Conservation (phyloP, 2,797 vertebrate species). For the Lepilemur ruficaudatus region DNA sequence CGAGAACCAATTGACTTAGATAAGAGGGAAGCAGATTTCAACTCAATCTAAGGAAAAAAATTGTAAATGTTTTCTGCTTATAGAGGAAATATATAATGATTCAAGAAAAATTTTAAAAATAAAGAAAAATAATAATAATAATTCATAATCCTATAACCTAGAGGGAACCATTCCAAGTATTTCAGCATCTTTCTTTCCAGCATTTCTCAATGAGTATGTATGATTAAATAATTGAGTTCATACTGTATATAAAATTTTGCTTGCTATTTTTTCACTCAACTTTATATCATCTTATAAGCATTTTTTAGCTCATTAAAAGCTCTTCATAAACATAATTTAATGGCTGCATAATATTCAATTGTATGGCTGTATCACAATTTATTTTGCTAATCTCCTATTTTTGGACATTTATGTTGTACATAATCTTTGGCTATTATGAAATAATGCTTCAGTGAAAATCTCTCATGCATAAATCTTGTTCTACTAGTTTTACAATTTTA, state of each 20-base stretch:
- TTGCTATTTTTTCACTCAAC: conserved; percentile 49
- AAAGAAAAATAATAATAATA: conserved; percentile 7
- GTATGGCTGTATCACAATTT: conserved; percentile 43
- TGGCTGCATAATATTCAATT: conserved; percentile 62
- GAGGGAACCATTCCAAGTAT: neutral
- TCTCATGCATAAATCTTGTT: conserved; percentile 30
- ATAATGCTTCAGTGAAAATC: conserved; percentile 47
- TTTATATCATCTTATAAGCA: conserved; percentile 27
- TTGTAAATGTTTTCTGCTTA: neutral
- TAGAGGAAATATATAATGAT: neutral
- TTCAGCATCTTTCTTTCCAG: neutral
- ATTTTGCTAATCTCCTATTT: conserved; percentile 59
- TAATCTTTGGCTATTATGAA: conserved; percentile 58
- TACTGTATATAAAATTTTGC: conserved; percentile 53
- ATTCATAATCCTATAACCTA: neutral
- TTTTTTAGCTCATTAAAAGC: conserved; percentile 66
- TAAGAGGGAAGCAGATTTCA: neutral
- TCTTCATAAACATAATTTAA: conserved; percentile 71
- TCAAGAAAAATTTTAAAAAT: neutral
- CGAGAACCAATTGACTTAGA: neutral
- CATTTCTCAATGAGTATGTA: conserved; percentile 12
- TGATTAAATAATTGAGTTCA: conserved; percentile 53
- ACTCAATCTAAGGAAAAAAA: neutral
- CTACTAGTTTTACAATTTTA: conserved; percentile 26
- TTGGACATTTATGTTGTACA: conserved; percentile 56